Evolutionary conservation across 2,888 invertebrate species (phyloP), one percentile per base, ranked within the genome.

Genomic region (Morpho achilles): DNA sequence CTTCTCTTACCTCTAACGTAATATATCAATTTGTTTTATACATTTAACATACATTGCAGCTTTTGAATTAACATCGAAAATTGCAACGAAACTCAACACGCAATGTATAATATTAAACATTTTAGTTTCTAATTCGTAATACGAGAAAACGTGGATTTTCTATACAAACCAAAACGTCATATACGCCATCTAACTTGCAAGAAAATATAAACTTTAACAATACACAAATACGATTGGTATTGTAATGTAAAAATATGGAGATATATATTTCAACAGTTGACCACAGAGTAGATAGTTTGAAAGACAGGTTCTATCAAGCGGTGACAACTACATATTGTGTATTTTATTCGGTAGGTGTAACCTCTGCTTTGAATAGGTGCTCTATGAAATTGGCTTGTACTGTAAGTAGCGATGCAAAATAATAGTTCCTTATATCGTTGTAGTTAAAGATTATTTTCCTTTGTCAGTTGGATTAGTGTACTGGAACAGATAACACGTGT

Each of bases 271-370:
- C 50, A 52, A 39, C 8, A 22, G n/a, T 44, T 32, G 44, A 16
- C 32, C 41, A 59, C 60, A 66, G 64, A 72, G 75, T 75, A 79
- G 81, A 86, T 86, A 84, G 84, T 83, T 87, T 87, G 89, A 90
- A 73, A 85, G 89, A 87, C 89, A 87, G 84, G 78, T 80, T 76
- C 89, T 88, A 89, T 90, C 89, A 90, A 84, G 75, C 69, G 72
- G 77, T 87, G 89, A 89, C 89, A 88, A 80, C 84, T 87, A 89
- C 85, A 86, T 89, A 90, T 87, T 86, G 87, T 76, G 77, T 83
- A 81, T 87, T 86, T 84, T 84, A 84, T 85, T 81, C 73, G 79
- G 77, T 73, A 82, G 81, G 81, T 83, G 82, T 80, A 81, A 81
- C 82, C 79, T 80, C 76, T 79, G 79, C 76, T 79, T 78, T 73